Base-by-base conservation (phyloP, 2,797 vertebrate genomes). In the Pipistrellus pygmaeus region DNA sequence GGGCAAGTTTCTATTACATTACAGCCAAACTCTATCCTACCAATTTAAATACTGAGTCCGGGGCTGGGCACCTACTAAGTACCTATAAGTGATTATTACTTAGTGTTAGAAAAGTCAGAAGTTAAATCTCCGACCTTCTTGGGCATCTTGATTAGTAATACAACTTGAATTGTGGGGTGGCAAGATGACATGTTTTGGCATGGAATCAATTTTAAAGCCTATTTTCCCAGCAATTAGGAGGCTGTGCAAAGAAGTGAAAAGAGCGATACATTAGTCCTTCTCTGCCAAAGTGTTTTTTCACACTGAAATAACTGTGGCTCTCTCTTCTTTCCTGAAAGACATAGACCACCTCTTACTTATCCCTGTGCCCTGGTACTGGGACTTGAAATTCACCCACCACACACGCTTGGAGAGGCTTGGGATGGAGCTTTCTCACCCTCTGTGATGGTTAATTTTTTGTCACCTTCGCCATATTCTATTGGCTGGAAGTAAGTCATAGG, bases 271-370 rank as follows among this genome's bases (percentile, higher is more conserved):
- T 60, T 25, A 1, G 8, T 11, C 4, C 11, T 41, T 23, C 23
- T 7, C 38, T 5, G 15, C 51, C 30, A 1, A 0, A 12, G 10
- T 0, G 0, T 8, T 8, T 60, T 57, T 60, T 32, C 57, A 41
- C 3, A 6, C 41, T 1, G 4, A n/a, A 48, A 4, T 4, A 2
- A 32, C 20, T 14, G 5, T 17, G 57, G 75, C 68, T 21, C 7
- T 64, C 25, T 41, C 55, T 92, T 48, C 10, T 5, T 55, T 11
- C 44, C 46, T 18, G 0, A 15, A 46, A 53, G 46, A 66, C 30
- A 23, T 0, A 8, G 55, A 1, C 9, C 32, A 30, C 76, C 46
- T 38, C n/a, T 17, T 46, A 44, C 1, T 46, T 57, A 23, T 44
- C 30, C 41, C 69, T 25, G 51, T 3, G n/a, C 38, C 60, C 57